Evolutionary conservation across 2,113 vertebrate genomes (phyloP).

Genomic region (Ciconia boyciana): DNA sequence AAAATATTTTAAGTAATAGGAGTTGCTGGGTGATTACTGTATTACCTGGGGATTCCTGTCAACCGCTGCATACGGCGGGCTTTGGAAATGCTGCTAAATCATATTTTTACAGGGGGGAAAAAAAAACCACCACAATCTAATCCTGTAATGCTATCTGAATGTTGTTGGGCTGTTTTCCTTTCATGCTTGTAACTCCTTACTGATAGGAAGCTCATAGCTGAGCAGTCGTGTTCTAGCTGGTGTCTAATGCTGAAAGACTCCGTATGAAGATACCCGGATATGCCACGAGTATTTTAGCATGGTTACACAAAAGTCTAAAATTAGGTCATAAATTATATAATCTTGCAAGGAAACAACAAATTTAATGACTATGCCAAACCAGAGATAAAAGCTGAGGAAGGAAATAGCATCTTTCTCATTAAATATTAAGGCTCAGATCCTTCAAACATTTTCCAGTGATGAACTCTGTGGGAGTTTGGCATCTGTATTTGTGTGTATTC

Average conservation of each 20-base stretch:
- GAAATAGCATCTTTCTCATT: slow-evolving; percentile 64
- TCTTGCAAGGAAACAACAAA: slow-evolving; percentile 51
- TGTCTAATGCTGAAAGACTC: neutral
- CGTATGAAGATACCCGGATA: neutral
- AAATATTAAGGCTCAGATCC: slow-evolving; percentile 64
- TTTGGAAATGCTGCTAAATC: neutral
- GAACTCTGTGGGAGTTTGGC: slow-evolving; percentile 61
- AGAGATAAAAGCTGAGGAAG: slow-evolving; percentile 61
- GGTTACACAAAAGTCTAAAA: slow-evolving; percentile 40
- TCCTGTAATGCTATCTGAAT: neutral
- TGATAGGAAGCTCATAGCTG: neutral
- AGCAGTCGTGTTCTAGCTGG: neutral
- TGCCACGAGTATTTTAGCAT: fast-evolving
- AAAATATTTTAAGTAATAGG: neutral
- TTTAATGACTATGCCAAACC: slow-evolving; percentile 59
- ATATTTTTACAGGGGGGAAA: neutral
- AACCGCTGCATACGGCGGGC: fast-evolving
- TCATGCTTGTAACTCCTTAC: neutral
- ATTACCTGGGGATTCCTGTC: slow-evolving; percentile 13
- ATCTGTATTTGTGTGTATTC: slow-evolving; percentile 48
- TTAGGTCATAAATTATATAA: slow-evolving; percentile 68
- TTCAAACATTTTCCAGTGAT: slow-evolving; percentile 44
- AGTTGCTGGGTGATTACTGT: neutral
- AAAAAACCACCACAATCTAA: neutral
- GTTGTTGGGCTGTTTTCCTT: neutral